Evolutionary conservation across 2,888 invertebrate genomes (phyloP), one percentile per base, ranked within the genome.

Genomic region (Tenodera sinensis): DNA sequence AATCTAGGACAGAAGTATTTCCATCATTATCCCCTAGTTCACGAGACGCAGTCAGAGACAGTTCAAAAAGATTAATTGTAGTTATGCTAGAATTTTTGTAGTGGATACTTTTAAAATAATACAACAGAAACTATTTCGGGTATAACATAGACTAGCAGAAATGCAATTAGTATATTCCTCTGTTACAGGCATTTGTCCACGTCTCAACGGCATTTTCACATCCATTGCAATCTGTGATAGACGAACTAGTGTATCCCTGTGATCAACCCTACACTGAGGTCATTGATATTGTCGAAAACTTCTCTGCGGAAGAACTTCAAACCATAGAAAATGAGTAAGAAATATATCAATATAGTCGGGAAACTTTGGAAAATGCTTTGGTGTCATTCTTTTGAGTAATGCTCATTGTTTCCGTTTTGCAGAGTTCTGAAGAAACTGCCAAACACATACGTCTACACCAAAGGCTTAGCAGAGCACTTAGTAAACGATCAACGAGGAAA

Each of bases 381-480:
- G 25, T 71, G 20, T 71, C 54, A 71, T 8, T 20, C 20, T 3
- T 20, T 71, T 25, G 4, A 25, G 6, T 8, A 15, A 71, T 71
- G 28, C 28, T 83, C 34, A 15, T 42, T 85, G 1, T 81, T 28
- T 71, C 2, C 15, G 1, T 15, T 86, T 28, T 81, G 14, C 84
- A 84, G 89, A 84, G 14, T 90, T 12, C 81, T 90, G 30, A 90
- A 91, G 71, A 89, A 87, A 9, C 93, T 94, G 54, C 95, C 95
- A 3, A 95, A 95, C 92, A 95, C 95, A 0, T 95, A 95, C 93
- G 94, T 95, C 0, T 94, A 93, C 92, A 94, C 95, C 4, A 95
- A 95, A 92, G 94, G 94, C 83, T 91, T 95, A 89, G 95, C 94
- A 0, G 95, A 95, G 91, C 92, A 93, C 86, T 89, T 94, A 89